Base-by-base conservation (phyloP, 2,888 invertebrate species). In the Rapana venosa region DNA sequence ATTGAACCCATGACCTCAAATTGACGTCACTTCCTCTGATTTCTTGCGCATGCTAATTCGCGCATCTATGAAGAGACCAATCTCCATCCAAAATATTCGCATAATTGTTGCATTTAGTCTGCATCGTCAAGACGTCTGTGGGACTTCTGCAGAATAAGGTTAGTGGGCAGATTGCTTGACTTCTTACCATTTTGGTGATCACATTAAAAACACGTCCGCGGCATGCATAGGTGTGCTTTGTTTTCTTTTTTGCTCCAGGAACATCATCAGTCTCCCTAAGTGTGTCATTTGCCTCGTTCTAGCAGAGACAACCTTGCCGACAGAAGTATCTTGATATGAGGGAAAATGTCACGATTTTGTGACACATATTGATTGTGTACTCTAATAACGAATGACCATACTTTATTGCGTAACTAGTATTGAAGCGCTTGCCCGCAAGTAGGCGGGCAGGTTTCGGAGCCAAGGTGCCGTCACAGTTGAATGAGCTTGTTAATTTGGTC, bases 241-340 rank as follows among this genome's bases (percentile, higher is more conserved):
- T 89, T 83, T 85, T 91, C 87, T 66, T 66, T 89, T 88, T 83
- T 89, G 35, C 70, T 47, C 85, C 88, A 83, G 88, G 83, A 85
- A 89, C 84, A 85, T 89, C 89, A 58, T 22, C 84, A 35, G 85
- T 74, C 85, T 85, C 70, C 17, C 77, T 88, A 93, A 92, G 91
- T 93, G 91, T 92, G 93, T 92, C 93, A 94, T 87, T 91, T 91
- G 93, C 93, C 94, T 94, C 94, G 93, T 91, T 94, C 91, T 94
- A 92, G 92, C 61, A 87, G 86, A 91, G 91, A 90, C 91, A 90
- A 90, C 90, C 91, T 91, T 91, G 90, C 79, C 89, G 87, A 88
- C 88, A 89, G 89, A 83, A 89, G 89, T 70, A 84, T 85, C 81
- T 77, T 77, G 88, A 81, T 61, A 89, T 70, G 84, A 89, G 70